Evolutionary conservation across 2,888 invertebrate genomes (phyloP).

Genomic region (Notodonta ziczac): DNA sequence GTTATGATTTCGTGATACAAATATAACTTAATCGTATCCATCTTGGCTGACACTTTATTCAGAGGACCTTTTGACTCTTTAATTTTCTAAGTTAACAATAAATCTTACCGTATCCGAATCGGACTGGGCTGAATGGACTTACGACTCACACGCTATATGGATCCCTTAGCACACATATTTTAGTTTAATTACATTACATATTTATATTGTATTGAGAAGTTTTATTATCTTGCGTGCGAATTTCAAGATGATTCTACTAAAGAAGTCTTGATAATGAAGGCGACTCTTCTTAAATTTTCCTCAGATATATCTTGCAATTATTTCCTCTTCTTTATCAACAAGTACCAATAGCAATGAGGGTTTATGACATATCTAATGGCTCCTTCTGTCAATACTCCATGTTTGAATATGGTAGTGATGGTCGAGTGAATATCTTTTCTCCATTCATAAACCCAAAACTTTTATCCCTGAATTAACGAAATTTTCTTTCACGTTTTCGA

Average conservation of each 20-base stretch:
- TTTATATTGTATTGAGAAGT: constrained; percentile 12
- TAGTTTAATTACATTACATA: constrained; percentile 17
- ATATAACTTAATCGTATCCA: neutral
- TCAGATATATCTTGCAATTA: neutral
- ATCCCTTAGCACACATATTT: constrained; percentile 30
- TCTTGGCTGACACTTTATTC: constrained; percentile 48
- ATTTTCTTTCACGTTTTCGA: neutral
- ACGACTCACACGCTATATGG: constrained; percentile 56
- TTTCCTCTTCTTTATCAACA: neutral
- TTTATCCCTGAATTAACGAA: neutral
- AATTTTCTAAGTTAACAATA: constrained; percentile 34
- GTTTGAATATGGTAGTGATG: neutral
- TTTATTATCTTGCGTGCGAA: constrained; percentile 18
- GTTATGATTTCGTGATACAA: neutral
- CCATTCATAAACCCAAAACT: neutral
- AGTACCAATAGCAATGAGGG: constrained; percentile 2
- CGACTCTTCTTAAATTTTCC: neutral
- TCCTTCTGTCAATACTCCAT: constrained; percentile 9
- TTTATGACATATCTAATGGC: constrained; percentile 16
- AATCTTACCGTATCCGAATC: constrained; percentile 68
- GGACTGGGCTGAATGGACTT: constrained; percentile 79
- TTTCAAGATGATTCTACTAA: neutral
- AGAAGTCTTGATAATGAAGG: neutral
- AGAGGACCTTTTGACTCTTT: constrained; percentile 63
- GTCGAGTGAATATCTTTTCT: neutral